These are phyloP conservation scores for Ichneumon xanthorius DNA, from an alignment of 2,888 invertebrate species.

Conservation along the genomic window DNA sequence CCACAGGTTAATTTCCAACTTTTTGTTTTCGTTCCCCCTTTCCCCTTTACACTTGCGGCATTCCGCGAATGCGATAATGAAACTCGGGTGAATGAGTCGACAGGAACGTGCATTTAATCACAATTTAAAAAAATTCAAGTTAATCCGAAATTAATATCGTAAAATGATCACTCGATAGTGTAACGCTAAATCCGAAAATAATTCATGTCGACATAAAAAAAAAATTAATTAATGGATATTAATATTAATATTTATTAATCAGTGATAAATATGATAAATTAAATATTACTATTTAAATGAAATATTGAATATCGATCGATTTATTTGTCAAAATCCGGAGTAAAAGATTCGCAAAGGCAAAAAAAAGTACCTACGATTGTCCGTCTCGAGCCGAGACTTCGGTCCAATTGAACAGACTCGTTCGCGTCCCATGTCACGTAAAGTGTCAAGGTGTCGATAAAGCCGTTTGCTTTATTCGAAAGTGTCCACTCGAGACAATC, in stretches of 20 bases:
- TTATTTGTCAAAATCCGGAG: neutral
- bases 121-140: neutral
- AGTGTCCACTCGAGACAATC: constrained; percentile 56
- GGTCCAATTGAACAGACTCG: constrained; percentile 63
- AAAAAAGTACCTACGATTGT: constrained; percentile 26
- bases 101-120: neutral
- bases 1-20: constrained; percentile 26
- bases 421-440: constrained; percentile 71
- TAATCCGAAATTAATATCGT: neutral
- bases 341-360: neutral
- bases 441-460: constrained; percentile 68
- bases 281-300: too few species aligned
- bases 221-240: too few species aligned
- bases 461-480: constrained; percentile 62
- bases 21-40: constrained; percentile 22
- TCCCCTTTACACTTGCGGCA: constrained; percentile 18
- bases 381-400: constrained; percentile 8
- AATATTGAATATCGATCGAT: too few species aligned
- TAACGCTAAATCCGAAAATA: neutral
- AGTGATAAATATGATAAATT: too few species aligned
- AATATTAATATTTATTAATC: too few species aligned
- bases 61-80: constrained; percentile 19
- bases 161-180: neutral
- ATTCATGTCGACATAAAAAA: neutral
- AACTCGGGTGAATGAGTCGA: neutral